Evolutionary conservation across 2,797 vertebrate genomes (phyloP).

Genomic region (Pseudotriccus pelzelni): DNA sequence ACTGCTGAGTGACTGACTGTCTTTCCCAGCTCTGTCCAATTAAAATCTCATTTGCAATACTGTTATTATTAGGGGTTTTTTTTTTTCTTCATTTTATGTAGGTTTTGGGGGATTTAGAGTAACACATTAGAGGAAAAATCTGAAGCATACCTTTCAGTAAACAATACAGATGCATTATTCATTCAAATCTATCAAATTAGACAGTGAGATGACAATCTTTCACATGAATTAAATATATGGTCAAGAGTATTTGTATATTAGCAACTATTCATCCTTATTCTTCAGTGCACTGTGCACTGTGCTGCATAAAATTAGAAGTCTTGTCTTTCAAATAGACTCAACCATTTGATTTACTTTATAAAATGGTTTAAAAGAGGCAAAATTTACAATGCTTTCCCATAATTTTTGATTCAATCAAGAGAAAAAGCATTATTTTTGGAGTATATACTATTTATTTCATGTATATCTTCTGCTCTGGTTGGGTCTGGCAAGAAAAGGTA

Average conservation of each 20-base stretch:
- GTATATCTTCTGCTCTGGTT: background rate
- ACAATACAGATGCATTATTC: background rate
- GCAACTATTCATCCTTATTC: background rate
- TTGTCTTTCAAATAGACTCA: background rate
- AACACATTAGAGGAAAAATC: background rate
- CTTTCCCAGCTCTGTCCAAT: background rate
- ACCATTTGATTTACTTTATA: slow-evolving; percentile 11
- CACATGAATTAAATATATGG: background rate
- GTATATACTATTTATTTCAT: background rate
- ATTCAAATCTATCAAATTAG: background rate
- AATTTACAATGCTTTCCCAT: background rate
- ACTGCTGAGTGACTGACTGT: background rate
- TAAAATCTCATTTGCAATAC: background rate
- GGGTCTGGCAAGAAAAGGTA: background rate
- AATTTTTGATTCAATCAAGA: background rate
- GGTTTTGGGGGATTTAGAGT: background rate
- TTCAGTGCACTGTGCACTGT: background rate
- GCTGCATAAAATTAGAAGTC: background rate
- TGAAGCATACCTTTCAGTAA: background rate
- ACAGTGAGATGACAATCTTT: background rate
- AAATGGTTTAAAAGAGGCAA: background rate
- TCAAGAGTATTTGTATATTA: background rate
- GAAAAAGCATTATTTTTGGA: background rate
- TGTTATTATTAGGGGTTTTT: background rate
- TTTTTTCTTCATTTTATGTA: background rate